Conservation (phyloP, 2,797 vertebrate species). For the Periparus ater region DNA sequence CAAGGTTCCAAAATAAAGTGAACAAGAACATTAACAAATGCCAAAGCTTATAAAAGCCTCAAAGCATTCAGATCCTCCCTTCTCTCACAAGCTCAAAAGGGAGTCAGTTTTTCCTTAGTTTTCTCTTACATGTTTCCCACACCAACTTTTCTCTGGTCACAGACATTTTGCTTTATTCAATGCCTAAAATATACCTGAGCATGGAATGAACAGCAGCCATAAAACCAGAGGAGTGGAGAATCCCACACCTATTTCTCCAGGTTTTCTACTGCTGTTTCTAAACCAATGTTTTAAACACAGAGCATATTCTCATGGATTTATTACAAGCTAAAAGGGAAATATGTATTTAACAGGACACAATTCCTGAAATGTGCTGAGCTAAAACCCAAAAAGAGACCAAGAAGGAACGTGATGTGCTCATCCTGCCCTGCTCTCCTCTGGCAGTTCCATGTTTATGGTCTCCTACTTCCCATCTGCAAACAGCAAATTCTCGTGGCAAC, state of each 20-base stretch:
- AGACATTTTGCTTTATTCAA: background rate
- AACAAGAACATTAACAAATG: background rate
- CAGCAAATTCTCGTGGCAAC: background rate
- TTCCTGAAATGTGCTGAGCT: background rate
- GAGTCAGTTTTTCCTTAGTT: background rate
- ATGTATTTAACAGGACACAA: background rate
- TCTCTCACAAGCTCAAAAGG: background rate
- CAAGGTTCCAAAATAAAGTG: slow-evolving; percentile 12
- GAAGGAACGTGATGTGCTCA: background rate
- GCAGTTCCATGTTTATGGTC: background rate
- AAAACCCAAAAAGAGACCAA: background rate
- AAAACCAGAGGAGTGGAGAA: background rate
- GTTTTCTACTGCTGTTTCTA: background rate
- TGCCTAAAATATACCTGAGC: background rate
- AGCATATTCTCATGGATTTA: background rate
- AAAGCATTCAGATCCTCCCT: background rate
- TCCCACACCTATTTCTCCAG: background rate
- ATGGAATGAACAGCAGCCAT: background rate
- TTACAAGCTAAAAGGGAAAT: background rate
- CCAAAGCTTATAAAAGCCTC: slow-evolving; percentile 10
- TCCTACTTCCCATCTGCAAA: background rate
- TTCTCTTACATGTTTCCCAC: background rate
- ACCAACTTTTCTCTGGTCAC: background rate
- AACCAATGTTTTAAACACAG: background rate
- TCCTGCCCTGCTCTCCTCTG: background rate